Evolutionary conservation across 2,888 invertebrate genomes (phyloP).

Genomic region (Papilio demoleus): DNA sequence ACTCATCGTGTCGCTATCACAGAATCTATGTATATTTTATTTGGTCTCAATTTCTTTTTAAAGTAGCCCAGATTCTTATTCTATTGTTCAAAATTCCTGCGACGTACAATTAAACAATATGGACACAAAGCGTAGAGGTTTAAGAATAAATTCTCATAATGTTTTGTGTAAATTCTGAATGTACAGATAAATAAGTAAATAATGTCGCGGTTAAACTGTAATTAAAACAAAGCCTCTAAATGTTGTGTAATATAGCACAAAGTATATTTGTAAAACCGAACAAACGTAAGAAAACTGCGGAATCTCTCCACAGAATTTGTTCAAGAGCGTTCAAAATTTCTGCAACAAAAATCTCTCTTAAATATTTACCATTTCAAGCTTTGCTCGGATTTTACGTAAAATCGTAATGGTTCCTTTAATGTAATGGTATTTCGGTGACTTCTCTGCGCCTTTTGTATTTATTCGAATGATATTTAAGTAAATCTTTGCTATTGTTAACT

Average conservation of each 20-base stretch:
- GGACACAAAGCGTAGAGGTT: background rate
- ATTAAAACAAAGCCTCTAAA: slow-evolving; percentile 5
- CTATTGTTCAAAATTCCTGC: too few species aligned
- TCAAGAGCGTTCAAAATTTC: background rate
- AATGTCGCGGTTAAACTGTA: background rate
- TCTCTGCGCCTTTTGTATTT: background rate
- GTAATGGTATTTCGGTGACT: background rate
- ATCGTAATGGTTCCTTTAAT: background rate
- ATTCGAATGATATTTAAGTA: background rate
- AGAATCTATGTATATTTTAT: too few species aligned
- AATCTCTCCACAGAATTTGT: slow-evolving; percentile 10
- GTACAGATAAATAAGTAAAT: slow-evolving; percentile 4
- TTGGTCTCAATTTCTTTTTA: too few species aligned
- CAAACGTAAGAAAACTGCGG: background rate
- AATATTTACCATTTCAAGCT: background rate
- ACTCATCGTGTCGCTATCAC: too few species aligned
- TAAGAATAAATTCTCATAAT: too few species aligned
- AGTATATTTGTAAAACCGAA: slow-evolving; percentile 7
- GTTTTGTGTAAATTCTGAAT: background rate
- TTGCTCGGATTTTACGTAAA: background rate
- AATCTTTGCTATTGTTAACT: background rate
- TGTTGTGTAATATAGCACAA: slow-evolving; percentile 6
- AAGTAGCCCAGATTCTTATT: too few species aligned
- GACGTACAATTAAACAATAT: background rate
- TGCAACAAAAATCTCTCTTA: slow-evolving; percentile 6